phyloP scores from a whole-genome alignment of 2,797 vertebrate species.

The Tragopan temminckii region DNA sequence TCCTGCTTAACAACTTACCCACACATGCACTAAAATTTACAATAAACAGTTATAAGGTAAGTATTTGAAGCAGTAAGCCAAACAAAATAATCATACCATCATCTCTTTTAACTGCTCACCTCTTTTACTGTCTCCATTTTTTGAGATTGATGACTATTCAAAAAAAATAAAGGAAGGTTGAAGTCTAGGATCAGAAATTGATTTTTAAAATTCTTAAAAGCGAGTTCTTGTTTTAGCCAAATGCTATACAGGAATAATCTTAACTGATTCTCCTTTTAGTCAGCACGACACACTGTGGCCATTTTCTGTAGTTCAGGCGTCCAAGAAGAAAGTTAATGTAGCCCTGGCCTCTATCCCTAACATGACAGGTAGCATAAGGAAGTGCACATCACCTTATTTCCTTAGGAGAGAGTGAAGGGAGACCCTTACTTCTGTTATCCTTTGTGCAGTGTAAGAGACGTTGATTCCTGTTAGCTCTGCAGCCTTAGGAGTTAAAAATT shows the following conservation, averaged over 20 bases:
- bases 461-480: not conserved
- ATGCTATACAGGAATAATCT: not conserved
- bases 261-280: not conserved
- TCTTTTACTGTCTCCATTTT: not conserved
- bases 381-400: not conserved
- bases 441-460: not conserved
- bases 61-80: not conserved
- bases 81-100: not conserved
- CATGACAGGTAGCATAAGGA: accelerated
- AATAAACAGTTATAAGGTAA: not conserved
- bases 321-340: not conserved
- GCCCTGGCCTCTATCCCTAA: not conserved
- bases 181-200: not conserved
- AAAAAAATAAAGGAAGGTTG: not conserved
- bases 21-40: not conserved
- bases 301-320: accelerated
- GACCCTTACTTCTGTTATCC: not conserved
- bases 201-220: not conserved
- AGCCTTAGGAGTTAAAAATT: not conserved
- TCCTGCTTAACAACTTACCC: not conserved
- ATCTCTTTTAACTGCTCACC: not conserved
- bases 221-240: not conserved
- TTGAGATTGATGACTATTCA: not conserved
- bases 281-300: not conserved
- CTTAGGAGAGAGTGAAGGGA: not conserved